Evolutionary conservation across 2,797 vertebrate genomes (phyloP).

Genomic region (Hemitrygon akajei): DNA sequence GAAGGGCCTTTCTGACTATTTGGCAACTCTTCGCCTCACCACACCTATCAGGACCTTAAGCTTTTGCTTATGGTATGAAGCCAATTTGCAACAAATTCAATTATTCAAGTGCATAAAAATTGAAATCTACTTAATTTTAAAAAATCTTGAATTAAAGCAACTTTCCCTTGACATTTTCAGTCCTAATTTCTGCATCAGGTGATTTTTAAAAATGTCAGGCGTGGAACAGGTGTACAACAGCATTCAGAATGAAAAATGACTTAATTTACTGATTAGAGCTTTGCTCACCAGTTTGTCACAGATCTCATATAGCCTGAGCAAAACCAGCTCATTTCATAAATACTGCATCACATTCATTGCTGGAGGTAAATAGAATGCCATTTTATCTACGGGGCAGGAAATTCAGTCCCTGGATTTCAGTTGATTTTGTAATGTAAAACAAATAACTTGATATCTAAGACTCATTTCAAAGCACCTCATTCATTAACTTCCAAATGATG

Average conservation of each 20-base stretch:
- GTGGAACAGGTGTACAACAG: not conserved
- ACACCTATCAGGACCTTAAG: not conserved
- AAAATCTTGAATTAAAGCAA: not conserved
- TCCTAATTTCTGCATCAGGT: not conserved
- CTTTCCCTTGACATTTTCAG: not conserved
- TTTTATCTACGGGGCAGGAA: not conserved
- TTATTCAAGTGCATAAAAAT: not conserved
- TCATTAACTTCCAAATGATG: conserved; percentile 6
- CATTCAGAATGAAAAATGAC: not conserved
- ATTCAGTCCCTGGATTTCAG: not conserved
- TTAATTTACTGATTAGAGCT: not conserved
- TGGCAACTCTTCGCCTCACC: not conserved
- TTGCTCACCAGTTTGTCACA: not conserved
- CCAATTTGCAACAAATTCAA: not conserved
- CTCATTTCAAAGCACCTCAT: not conserved
- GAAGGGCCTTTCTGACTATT: too few species aligned
- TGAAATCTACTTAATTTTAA: not conserved
- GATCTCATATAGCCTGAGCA: not conserved
- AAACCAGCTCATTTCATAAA: not conserved
- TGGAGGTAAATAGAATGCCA: not conserved
- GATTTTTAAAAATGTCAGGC: not conserved
- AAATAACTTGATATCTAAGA: not conserved
- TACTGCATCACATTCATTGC: not conserved
- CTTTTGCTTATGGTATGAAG: not conserved
- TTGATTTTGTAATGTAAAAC: not conserved